Conservation (phyloP, 2,797 vertebrate species). For the Eremophila alpestris region DNA sequence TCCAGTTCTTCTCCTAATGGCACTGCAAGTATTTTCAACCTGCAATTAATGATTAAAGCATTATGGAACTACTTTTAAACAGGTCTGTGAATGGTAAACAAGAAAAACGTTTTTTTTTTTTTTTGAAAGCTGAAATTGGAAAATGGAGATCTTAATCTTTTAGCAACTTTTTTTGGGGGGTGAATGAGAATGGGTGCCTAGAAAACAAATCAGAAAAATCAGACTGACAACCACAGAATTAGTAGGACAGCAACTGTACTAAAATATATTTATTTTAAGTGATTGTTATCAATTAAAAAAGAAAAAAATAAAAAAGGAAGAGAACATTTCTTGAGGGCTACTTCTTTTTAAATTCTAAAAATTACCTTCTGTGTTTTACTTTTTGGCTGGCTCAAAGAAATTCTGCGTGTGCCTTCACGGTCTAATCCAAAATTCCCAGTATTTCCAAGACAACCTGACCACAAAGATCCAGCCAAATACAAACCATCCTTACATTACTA, state of each 20-base stretch:
- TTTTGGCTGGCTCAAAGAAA: background rate
- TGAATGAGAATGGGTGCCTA: rapidly evolving
- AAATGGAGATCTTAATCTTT: background rate
- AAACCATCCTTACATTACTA: background rate
- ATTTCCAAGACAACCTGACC: background rate
- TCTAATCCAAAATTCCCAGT: background rate
- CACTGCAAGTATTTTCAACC: background rate
- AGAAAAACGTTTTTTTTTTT: rapidly evolving
- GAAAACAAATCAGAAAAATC: background rate
- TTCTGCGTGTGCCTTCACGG: background rate
- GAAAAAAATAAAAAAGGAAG: background rate
- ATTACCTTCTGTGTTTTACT: background rate
- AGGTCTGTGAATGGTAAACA: background rate
- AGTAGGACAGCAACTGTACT: background rate
- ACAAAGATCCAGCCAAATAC: background rate
- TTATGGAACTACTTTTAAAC: background rate
- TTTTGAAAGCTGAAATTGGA: background rate
- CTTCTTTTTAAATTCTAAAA: background rate
- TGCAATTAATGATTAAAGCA: background rate
- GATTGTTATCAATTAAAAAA: background rate
- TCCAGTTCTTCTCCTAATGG: background rate
- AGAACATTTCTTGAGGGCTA: background rate
- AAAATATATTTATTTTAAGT: background rate
- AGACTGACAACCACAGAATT: background rate
- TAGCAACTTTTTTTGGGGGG: background rate